Conservation (phyloP, 2,888 invertebrate species). For the Xestia c-nigrum region DNA sequence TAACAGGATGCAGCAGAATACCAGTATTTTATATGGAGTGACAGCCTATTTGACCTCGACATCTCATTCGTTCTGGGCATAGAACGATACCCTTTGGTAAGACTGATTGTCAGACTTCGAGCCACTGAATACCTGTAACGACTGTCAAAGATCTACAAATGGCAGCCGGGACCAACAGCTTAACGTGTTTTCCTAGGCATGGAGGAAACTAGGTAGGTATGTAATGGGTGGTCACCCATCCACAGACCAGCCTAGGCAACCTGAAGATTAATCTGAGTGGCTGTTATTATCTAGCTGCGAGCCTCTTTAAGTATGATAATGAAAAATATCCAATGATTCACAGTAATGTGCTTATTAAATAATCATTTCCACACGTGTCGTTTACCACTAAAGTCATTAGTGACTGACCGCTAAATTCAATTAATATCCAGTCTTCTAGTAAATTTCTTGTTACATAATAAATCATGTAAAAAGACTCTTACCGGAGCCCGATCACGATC, state of each 20-base stretch:
- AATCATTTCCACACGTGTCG: conserved; percentile 24
- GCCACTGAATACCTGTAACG: neutral
- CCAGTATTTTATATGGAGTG: neutral
- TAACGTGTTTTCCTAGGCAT: neutral
- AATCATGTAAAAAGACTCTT: no score
- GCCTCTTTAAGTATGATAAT: neutral
- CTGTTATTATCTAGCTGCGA: neutral
- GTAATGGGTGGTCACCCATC: neutral
- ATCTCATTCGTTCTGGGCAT: neutral
- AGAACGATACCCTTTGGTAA: neutral
- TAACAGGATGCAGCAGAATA: neutral
- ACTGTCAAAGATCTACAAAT: neutral
- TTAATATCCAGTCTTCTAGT: conserved; percentile 8
- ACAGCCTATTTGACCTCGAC: neutral
- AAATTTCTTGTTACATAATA: conserved; percentile 1
- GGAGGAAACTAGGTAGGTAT: neutral
- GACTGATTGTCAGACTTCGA: neutral
- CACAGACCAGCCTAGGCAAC: neutral
- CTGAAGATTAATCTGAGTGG: neutral
- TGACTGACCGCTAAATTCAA: conserved; percentile 18
- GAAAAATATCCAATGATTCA: conserved; percentile 8
- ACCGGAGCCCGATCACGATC: no score
- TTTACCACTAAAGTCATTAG: conserved; percentile 9
- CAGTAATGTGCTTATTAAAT: conserved; percentile 25
- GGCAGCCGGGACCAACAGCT: neutral